Evolutionary conservation across 37 sponge, comb jelly and placozoan genomes (phyloP).

Genomic region (Petrosia ficiformis): DNA sequence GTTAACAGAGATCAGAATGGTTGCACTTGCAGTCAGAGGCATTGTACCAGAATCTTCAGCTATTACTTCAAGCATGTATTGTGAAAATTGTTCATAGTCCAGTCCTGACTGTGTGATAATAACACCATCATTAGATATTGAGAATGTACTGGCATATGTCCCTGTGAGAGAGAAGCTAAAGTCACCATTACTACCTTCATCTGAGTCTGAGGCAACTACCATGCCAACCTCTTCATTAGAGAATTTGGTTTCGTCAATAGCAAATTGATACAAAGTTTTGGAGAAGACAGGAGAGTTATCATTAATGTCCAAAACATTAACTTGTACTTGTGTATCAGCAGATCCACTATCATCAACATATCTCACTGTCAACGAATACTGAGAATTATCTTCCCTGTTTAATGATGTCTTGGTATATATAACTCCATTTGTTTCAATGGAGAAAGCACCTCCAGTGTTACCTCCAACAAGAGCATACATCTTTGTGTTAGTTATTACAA

Average conservation of each 20-base stretch:
- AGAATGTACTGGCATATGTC: neutral
- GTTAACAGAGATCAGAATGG: slow-evolving; percentile 17
- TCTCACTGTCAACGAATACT: slow-evolving; percentile 29
- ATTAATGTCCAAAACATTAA: slow-evolving; percentile 51
- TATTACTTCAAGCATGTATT: slow-evolving; percentile 31
- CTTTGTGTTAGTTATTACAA: neutral
- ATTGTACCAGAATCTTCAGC: slow-evolving; percentile 59
- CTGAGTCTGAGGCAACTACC: slow-evolving; percentile 40
- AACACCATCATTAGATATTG: neutral
- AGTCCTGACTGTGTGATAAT: slow-evolving; percentile 5
- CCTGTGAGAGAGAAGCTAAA: slow-evolving; percentile 23
- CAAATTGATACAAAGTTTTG: slow-evolving; percentile 19
- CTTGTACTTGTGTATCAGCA: slow-evolving; percentile 1
- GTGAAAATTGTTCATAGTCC: slow-evolving; percentile 39
- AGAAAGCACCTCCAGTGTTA: slow-evolving; percentile 24
- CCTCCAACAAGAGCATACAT: slow-evolving; percentile 34
- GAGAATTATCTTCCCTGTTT: slow-evolving; percentile 38
- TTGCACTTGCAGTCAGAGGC: slow-evolving; percentile 12
- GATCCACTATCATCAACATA: slow-evolving; percentile 10
- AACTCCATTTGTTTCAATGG: slow-evolving; percentile 28
- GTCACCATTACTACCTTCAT: slow-evolving; percentile 30
- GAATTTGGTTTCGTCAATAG: slow-evolving; percentile 18
- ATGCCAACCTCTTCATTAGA: neutral
- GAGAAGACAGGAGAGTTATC: slow-evolving; percentile 58
- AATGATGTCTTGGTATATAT: neutral